Evolutionary conservation across 2,888 invertebrate genomes (phyloP).

Genomic region (Paralinhomoeus sp.): DNA sequence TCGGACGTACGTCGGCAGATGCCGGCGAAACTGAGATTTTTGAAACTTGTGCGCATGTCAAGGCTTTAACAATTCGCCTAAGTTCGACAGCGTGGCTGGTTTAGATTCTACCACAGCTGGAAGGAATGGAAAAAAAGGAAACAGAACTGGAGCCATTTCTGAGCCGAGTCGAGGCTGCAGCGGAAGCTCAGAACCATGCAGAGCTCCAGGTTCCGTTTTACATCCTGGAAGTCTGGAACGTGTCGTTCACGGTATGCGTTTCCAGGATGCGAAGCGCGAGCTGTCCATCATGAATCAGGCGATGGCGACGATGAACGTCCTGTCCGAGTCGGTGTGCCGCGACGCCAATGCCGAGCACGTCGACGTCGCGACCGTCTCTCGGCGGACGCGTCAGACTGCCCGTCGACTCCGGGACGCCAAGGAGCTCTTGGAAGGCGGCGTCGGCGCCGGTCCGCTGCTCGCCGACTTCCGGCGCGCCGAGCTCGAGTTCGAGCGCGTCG

Average conservation of each 20-base stretch:
- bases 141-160: not conserved
- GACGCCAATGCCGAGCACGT: not conserved
- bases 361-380: not conserved
- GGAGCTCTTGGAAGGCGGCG: not conserved
- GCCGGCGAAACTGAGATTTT: not conserved
- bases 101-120: slow-evolving; percentile 1
- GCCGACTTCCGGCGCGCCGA: not conserved
- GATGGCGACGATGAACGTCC: not conserved
- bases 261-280: no score
- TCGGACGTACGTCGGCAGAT: not conserved
- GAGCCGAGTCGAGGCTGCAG: not conserved
- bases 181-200: not conserved
- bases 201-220: not conserved
- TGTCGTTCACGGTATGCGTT: not conserved
- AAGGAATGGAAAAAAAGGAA: not conserved
- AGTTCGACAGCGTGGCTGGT: not conserved
- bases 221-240: no score
- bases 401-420: not conserved
- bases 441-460: not conserved
- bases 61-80: not conserved
- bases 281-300: not conserved
- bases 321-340: slow-evolving; percentile 1
- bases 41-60: not conserved
- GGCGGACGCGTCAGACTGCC: no score
- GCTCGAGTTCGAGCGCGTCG: not conserved